Conservation (phyloP, 1,140 invertebrate genomes). For the Atta colombica region DNA sequence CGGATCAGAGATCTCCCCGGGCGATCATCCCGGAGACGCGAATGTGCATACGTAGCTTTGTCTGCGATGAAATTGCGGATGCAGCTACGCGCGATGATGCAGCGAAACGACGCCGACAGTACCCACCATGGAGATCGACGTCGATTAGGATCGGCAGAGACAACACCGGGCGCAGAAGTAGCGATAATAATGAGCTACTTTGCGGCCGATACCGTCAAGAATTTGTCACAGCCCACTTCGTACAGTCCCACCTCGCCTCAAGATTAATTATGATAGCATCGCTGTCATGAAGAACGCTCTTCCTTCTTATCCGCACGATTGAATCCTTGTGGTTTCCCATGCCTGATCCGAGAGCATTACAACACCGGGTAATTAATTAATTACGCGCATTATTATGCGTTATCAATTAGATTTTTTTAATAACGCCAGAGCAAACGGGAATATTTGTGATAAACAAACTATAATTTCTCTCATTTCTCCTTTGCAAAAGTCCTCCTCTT, state of each 20-base stretch:
- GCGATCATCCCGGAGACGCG: conserved; percentile 36
- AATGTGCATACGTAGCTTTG: conserved; percentile 58
- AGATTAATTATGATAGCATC: conserved; percentile 56
- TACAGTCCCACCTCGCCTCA: conserved; percentile 35
- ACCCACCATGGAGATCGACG: conserved; percentile 51
- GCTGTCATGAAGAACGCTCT: conserved; percentile 13
- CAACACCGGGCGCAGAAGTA: conserved; percentile 47
- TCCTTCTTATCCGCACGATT: background rate
- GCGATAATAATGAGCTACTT: conserved; percentile 61
- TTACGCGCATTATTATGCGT: conserved; percentile 33
- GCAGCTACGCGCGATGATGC: conserved; percentile 48
- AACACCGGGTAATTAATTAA: background rate
- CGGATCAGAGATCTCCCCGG: conserved; percentile 61
- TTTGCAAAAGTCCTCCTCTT: background rate
- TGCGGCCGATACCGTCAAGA: conserved; percentile 60
- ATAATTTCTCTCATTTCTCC: conserved; percentile 13
- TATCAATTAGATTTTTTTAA: conserved; percentile 28
- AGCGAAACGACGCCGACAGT: conserved; percentile 37
- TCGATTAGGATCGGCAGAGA: conserved; percentile 68
- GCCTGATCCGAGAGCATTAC: background rate
- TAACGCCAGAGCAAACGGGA: background rate
- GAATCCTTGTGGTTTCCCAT: background rate
- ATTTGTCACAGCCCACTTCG: conserved; percentile 64
- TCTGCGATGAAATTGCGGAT: conserved; percentile 68
- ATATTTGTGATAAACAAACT: conserved; percentile 22